Percentiles rank a stretch among this genome's conserved stretches.
phyloP scores from a whole-genome alignment of 2,888 invertebrate species.

The Oscheius onirici region DNA sequence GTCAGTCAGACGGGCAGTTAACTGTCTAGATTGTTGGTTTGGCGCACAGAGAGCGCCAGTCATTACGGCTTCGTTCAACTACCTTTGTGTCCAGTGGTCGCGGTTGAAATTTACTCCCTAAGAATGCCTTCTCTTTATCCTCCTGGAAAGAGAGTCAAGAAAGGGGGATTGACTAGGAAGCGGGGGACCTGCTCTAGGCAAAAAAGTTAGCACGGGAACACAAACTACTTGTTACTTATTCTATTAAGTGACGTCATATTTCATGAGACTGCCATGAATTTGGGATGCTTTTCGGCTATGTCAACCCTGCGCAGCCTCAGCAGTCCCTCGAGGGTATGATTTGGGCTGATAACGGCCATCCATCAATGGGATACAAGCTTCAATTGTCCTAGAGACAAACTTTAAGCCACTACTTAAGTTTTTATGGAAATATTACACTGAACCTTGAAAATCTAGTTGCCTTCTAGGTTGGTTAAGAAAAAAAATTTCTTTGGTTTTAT shows the following conservation, averaged over 20 bases:
- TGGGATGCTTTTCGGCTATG: conserved; percentile 17
- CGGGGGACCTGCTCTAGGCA: background rate
- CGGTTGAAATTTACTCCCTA: background rate
- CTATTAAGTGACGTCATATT: conserved; percentile 24
- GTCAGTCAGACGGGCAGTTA: conserved; percentile 27
- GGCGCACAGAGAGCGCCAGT: conserved; percentile 25
- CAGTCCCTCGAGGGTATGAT: conserved; percentile 23
- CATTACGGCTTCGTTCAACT: conserved; percentile 32
- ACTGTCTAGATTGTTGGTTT: conserved; percentile 32
- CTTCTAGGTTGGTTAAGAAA: background rate
- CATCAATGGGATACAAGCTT: conserved; percentile 1
- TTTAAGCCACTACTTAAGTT: background rate
- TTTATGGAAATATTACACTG: too few species aligned
- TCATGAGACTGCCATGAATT: conserved; percentile 27
- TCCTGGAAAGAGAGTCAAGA: background rate
- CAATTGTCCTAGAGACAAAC: background rate
- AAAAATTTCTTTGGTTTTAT: background rate
- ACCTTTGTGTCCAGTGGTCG: conserved; percentile 17
- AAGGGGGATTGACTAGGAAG: background rate
- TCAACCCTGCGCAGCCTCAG: background rate
- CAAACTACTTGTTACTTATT: background rate
- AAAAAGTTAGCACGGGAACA: background rate
- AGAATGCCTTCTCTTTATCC: too few species aligned
- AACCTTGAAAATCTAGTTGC: background rate
- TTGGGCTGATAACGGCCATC: conserved; percentile 20